These are phyloP conservation scores for Philhelius pedissequus DNA, from an alignment of 2,888 invertebrate species.

Conservation along the genomic window DNA sequence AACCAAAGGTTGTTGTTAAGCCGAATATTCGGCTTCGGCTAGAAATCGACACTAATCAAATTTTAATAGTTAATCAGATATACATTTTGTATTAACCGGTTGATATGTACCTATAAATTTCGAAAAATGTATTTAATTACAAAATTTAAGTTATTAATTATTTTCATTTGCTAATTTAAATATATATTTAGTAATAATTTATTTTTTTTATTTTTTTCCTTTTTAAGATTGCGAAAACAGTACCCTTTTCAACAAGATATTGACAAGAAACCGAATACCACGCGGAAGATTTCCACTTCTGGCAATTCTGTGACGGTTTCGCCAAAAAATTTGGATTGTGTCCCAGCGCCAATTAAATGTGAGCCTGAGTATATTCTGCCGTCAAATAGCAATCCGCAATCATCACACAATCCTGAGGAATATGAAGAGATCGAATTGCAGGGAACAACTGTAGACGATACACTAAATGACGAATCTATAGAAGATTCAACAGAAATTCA, in stretches of 20 bases:
- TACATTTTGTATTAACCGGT: too few relatives aligned
- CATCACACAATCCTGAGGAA: slow-evolving; percentile 73
- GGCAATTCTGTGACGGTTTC: slow-evolving; percentile 29
- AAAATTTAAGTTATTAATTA: too few relatives aligned
- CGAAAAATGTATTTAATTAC: too few relatives aligned
- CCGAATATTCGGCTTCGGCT: too few relatives aligned
- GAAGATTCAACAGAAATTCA: slow-evolving; percentile 70
- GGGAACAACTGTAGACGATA: slow-evolving; percentile 71
- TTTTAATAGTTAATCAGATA: too few relatives aligned
- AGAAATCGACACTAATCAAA: too few relatives aligned
- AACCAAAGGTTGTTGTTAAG: too few relatives aligned
- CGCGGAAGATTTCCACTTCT: slow-evolving; percentile 34
- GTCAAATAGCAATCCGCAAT: slow-evolving; percentile 71
- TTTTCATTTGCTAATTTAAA: too few relatives aligned
- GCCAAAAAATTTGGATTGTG: slow-evolving; percentile 70
- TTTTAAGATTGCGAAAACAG: slow-evolving; percentile 76
- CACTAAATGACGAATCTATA: slow-evolving; percentile 72
- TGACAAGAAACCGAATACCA: slow-evolving; percentile 40
- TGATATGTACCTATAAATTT: too few relatives aligned
- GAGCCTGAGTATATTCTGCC: slow-evolving; percentile 76
- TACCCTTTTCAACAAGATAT: slow-evolving; percentile 73
- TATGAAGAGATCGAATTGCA: slow-evolving; percentile 77
- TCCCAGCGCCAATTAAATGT: slow-evolving; percentile 72
- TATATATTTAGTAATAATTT: background rate
- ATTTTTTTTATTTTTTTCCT: background rate